phyloP scores from a whole-genome alignment of 1,140 invertebrate species.

The Polypedilum pembai region DNA sequence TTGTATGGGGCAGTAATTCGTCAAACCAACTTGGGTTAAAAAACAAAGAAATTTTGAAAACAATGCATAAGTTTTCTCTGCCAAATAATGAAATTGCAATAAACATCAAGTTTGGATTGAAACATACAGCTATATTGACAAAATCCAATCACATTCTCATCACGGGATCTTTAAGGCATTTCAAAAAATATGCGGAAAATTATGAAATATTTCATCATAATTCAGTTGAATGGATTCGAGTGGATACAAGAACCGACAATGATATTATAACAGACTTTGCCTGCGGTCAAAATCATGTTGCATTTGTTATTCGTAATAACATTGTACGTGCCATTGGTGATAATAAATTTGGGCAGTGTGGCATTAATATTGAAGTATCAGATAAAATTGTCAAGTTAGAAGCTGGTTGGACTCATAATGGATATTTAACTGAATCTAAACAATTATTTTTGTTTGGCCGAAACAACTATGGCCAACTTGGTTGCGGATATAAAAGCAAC shows the following conservation, averaged over 20 bases:
- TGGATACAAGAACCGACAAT: background rate
- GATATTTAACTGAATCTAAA: slow-evolving; percentile 51
- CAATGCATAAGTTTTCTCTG: slow-evolving; percentile 40
- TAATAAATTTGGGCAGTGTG: slow-evolving; percentile 62
- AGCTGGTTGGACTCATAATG: slow-evolving; percentile 68
- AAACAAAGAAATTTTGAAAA: slow-evolving; percentile 45
- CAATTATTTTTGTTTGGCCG: slow-evolving; percentile 65
- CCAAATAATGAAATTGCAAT: slow-evolving; percentile 40
- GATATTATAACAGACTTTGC: slow-evolving; percentile 41
- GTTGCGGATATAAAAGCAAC: slow-evolving; percentile 38
- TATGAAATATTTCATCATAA: background rate
- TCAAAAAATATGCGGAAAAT: slow-evolving; percentile 6
- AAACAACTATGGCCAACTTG: slow-evolving; percentile 72
- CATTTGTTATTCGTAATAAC: slow-evolving; percentile 46
- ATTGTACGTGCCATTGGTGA: slow-evolving; percentile 60
- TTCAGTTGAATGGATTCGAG: background rate
- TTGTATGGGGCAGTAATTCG: slow-evolving; percentile 68
- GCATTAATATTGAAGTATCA: slow-evolving; percentile 38
- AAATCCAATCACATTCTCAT: slow-evolving; percentile 44
- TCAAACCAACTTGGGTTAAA: slow-evolving; percentile 63
- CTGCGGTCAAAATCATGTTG: slow-evolving; percentile 64
- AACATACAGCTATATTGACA: slow-evolving; percentile 61
- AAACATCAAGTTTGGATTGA: slow-evolving; percentile 52
- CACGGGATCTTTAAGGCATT: slow-evolving; percentile 35
- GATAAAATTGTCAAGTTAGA: slow-evolving; percentile 46